Conservation (phyloP, 1,140 invertebrate genomes). For the Procambarus clarkii region DNA sequence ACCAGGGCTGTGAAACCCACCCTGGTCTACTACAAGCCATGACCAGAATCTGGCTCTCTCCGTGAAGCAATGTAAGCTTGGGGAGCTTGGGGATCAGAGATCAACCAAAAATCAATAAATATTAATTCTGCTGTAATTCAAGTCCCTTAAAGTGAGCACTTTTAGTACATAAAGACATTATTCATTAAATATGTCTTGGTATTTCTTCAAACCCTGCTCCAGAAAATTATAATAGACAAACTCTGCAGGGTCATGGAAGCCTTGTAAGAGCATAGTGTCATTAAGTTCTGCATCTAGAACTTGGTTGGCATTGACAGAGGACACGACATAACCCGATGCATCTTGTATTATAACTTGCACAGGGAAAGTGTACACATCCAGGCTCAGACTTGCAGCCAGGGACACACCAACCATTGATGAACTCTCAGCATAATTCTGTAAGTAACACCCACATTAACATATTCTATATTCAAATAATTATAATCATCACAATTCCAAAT, state of each 20-base stretch:
- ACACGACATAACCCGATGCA: conserved; percentile 25
- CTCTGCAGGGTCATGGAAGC: conserved; percentile 34
- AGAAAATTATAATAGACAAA: conserved; percentile 25
- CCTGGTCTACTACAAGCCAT: no score
- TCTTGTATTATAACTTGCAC: conserved; percentile 30
- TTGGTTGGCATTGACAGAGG: conserved; percentile 30
- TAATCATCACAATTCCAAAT: no score
- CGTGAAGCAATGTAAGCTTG: no score
- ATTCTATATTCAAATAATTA: no score
- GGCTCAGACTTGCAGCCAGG: conserved; percentile 9
- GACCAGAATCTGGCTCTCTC: no score
- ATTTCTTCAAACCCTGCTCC: conserved; percentile 18
- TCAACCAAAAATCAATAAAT: no score
- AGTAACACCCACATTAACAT: neutral
- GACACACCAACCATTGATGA: neutral
- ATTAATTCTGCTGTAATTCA: no score
- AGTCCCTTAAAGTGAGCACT: no score
- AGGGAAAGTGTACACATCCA: conserved; percentile 28
- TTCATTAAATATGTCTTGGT: conserved; percentile 19
- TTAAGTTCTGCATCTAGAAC: conserved; percentile 32
- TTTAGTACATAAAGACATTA: neutral
- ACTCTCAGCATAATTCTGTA: neutral
- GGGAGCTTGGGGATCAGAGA: no score
- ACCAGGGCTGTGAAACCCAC: no score
- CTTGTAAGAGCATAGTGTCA: conserved; percentile 13